Conservation (phyloP, 2,113 vertebrate genomes). For the Anhinga anhinga region DNA sequence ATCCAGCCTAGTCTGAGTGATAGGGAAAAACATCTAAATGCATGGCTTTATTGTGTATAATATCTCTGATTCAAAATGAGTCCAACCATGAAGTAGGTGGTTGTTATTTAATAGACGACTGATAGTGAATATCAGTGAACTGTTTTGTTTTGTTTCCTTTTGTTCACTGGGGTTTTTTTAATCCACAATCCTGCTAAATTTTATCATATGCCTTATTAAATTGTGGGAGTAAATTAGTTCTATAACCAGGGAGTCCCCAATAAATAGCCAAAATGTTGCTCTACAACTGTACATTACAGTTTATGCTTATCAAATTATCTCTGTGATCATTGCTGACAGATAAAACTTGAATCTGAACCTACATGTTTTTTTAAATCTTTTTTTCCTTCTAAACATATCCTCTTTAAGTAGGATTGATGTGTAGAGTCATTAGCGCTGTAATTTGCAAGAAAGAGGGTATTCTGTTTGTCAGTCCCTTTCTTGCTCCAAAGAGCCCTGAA, state of each 20-base stretch:
- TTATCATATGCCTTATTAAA: not conserved
- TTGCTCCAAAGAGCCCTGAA: not conserved
- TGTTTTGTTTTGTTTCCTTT: not conserved
- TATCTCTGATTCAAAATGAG: not conserved
- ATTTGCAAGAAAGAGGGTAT: not conserved
- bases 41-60: not conserved
- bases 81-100: not conserved
- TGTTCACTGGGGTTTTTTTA: not conserved
- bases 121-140: not conserved
- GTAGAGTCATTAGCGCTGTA: not conserved
- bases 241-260: not conserved
- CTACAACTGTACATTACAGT: not conserved
- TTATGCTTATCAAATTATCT: not conserved
- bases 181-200: not conserved
- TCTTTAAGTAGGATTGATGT: not conserved
- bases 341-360: not conserved
- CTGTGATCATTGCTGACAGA: not conserved
- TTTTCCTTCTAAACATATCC: not conserved
- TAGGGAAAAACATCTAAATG: not conserved
- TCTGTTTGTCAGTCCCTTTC: not conserved
- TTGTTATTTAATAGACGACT: not conserved
- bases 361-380: not conserved
- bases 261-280: not conserved
- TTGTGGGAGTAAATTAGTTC: not conserved
- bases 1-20: not conserved